phyloP scores from a whole-genome alignment of 2,888 invertebrate species.

The Agapostemon virescens region DNA sequence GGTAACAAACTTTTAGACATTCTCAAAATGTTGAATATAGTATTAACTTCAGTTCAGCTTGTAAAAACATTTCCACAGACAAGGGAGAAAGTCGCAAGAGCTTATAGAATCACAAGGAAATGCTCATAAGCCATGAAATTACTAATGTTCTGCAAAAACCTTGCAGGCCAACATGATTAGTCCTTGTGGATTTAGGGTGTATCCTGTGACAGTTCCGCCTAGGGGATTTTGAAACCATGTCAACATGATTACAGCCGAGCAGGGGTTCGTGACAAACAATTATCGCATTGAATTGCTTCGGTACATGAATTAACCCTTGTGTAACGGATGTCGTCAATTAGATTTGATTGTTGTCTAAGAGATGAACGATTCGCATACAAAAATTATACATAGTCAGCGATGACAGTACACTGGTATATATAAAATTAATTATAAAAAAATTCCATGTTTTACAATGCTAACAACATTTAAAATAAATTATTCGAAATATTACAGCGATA shows the following conservation, averaged over 20 bases:
- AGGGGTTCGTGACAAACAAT: constrained; percentile 13
- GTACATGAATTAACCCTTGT: constrained; percentile 10
- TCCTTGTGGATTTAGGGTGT: constrained; percentile 43
- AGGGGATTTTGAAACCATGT: constrained; percentile 38
- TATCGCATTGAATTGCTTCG: neutral
- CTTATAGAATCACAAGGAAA: neutral
- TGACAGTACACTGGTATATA: neutral
- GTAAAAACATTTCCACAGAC: neutral
- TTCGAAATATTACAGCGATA: no score
- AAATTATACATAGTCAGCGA: neutral
- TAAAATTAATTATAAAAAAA: neutral
- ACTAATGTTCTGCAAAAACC: constrained; percentile 30
- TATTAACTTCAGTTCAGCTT: neutral
- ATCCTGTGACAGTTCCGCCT: constrained; percentile 26
- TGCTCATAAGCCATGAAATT: constrained; percentile 34
- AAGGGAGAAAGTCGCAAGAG: no score
- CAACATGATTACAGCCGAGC: constrained; percentile 23
- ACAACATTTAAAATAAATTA: no score
- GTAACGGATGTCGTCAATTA: neutral
- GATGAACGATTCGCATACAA: neutral
- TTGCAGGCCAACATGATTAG: constrained; percentile 44
- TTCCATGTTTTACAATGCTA: no score
- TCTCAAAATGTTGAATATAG: neutral
- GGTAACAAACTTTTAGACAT: neutral
- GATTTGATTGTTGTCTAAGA: neutral